Evolutionary conservation across 2,797 vertebrate species (phyloP), one percentile per base, ranked within the genome.

Genomic region (Threskiornis aethiopicus): DNA sequence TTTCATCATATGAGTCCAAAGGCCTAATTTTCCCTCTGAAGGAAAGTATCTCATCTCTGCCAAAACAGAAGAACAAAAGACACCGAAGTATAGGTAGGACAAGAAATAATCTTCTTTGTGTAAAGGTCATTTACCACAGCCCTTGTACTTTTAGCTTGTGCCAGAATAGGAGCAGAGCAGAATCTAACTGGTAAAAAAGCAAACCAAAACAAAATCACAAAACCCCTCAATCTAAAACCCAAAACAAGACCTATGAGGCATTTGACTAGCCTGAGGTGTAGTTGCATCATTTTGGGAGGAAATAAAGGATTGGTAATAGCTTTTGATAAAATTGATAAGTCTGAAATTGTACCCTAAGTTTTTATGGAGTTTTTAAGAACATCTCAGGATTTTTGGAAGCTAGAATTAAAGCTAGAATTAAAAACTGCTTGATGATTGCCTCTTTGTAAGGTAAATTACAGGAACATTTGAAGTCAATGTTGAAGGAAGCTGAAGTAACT

Each of bases 221-320:
- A 65, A 1, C 0, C 1, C 1, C 12, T 25, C 26, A 55, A 19
- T 11, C 13, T 44, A 39, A 59, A 76, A 82, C 37, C 0, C 3
- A 33, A 58, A 81, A 26, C 5, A 51, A 35, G 13, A 82, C 0
- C 17, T 75, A 16, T 35, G 7, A 64, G 8, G 0, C 7, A 33
- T 75, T 88, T 78, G 26, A 80, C 11, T 61, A 72, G 29, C 1
- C 15, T 76, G 59, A 89, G 4, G 3, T 69, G 20, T 44, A 57
- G 9, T 41, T 76, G 16, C 16, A 41, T 33, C 0, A 20, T 58
- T 90, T 55, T 29, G 64, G 11, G 9, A 49, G 22, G 6, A 79
- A 70, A 73, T 51, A 41, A 57, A 70, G 10, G 10, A 31, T 11
- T 57, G 19, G 57, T 46, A 46, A 66, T 29, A 70, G 11, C 8